phyloP scores from a whole-genome alignment of 2,888 invertebrate genomes.

The Pachliopta kotzebuea region DNA sequence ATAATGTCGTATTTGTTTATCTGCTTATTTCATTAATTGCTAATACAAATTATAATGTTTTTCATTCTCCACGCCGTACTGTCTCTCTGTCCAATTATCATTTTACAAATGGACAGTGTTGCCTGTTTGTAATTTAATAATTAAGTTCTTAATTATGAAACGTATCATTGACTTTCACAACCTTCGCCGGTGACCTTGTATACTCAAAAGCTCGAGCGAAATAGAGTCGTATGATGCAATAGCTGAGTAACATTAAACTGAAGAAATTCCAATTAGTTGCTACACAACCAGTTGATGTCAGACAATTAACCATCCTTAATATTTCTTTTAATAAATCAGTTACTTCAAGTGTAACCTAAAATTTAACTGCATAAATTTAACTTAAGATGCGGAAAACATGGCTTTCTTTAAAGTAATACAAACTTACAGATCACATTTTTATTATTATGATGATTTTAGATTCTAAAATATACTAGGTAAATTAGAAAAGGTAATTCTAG shows the following conservation, averaged over 20 bases:
- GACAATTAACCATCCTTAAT: neutral
- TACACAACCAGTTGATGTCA: neutral
- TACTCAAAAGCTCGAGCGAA: conserved; percentile 43
- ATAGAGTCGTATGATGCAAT: conserved; percentile 44
- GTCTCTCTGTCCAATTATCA: conserved; percentile 30
- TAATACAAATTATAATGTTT: conserved; percentile 7
- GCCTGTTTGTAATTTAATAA: conserved; percentile 32
- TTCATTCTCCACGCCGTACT: conserved; percentile 15
- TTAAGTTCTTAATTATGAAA: conserved; percentile 43
- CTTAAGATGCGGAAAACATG: too few species aligned
- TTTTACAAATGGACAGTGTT: conserved; percentile 31
- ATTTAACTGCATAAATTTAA: too few species aligned
- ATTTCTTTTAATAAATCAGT: too few species aligned
- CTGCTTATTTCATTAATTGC: neutral
- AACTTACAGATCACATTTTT: too few species aligned
- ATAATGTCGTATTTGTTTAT: neutral
- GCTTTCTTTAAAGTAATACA: too few species aligned
- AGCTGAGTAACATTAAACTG: conserved; percentile 14
- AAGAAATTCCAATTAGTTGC: neutral
- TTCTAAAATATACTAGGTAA: too few species aligned
- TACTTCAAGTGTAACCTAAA: too few species aligned
- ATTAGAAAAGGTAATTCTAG: too few species aligned
- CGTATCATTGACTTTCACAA: conserved; percentile 48
- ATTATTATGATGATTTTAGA: too few species aligned
- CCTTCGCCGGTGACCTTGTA: conserved; percentile 58